Percentiles rank a stretch among this genome's conserved stretches.
phyloP scores from a whole-genome alignment of 2,797 vertebrate genomes.

The Lepus oiostolus region DNA sequence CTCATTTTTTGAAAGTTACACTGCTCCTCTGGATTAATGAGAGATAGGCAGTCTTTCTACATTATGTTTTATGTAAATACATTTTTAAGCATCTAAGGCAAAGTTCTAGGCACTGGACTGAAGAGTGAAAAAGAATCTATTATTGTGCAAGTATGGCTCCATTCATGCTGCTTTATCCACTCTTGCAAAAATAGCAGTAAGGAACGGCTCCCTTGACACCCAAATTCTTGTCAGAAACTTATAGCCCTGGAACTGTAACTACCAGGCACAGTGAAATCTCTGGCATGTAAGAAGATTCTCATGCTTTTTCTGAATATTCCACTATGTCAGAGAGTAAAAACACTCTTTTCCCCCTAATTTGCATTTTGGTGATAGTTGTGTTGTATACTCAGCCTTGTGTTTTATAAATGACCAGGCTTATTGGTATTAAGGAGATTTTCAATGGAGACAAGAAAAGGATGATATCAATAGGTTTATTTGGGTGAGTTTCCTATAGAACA shows the following conservation, averaged over 20 bases:
- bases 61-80: neutral
- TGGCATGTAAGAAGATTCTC: neutral
- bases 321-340: conserved; percentile 28
- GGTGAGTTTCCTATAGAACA: neutral
- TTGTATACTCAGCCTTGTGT: conserved; percentile 12
- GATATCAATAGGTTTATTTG: neutral
- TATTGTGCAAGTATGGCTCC: neutral
- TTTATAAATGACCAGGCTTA: neutral
- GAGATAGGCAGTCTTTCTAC: neutral
- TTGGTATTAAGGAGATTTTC: conserved; percentile 23
- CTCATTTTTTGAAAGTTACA: neutral
- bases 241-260: neutral
- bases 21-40: neutral
- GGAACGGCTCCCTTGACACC: neutral
- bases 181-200: conserved; percentile 18
- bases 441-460: neutral
- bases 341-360: conserved; percentile 4
- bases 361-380: neutral
- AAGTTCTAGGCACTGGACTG: neutral
- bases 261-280: neutral
- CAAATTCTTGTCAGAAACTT: neutral
- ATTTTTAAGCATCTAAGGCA: neutral
- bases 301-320: neutral
- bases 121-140: neutral
- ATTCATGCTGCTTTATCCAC: neutral